Evolutionary conservation across 2,888 invertebrate species (phyloP).

Genomic region (Epsilonema sp.): DNA sequence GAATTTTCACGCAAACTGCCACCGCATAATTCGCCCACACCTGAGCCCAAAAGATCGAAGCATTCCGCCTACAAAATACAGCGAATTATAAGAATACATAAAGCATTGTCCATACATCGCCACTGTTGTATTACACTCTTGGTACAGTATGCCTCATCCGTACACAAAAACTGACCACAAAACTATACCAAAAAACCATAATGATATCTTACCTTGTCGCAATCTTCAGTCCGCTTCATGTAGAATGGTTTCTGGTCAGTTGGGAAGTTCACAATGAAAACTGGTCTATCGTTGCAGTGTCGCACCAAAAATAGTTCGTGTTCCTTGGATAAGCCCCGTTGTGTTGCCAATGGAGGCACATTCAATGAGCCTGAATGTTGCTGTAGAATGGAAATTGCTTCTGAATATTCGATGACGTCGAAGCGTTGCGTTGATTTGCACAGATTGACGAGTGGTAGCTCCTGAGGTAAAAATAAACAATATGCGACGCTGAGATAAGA

Average conservation of each 20-base stretch:
- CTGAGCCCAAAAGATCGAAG: constrained; percentile 66
- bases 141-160: too few relatives aligned
- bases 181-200: too few relatives aligned
- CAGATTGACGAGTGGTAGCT: background rate
- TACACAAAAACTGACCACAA: too few relatives aligned
- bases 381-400: background rate
- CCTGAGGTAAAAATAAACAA: too few relatives aligned
- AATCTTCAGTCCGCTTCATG: constrained; percentile 43
- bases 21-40: constrained; percentile 79
- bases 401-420: background rate
- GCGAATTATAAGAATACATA: too few relatives aligned
- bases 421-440: background rate
- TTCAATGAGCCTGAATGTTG: too few relatives aligned
- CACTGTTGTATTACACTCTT: too few relatives aligned
- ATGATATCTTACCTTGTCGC: background rate
- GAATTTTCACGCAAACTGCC: constrained; percentile 76
- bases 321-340: constrained; percentile 51
- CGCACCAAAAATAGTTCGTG: constrained; percentile 67
- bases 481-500: too few relatives aligned
- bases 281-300: constrained; percentile 48
- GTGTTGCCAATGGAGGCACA: constrained; percentile 22
- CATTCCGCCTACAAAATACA: constrained; percentile 33
- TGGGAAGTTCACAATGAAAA: constrained; percentile 79
- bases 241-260: constrained; percentile 78
- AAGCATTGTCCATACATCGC: too few relatives aligned